Percentiles rank a stretch among this genome's conserved stretches.
Evolutionary conservation across 1,140 invertebrate species (phyloP).

Genomic region (Sitophilus oryzae): DNA sequence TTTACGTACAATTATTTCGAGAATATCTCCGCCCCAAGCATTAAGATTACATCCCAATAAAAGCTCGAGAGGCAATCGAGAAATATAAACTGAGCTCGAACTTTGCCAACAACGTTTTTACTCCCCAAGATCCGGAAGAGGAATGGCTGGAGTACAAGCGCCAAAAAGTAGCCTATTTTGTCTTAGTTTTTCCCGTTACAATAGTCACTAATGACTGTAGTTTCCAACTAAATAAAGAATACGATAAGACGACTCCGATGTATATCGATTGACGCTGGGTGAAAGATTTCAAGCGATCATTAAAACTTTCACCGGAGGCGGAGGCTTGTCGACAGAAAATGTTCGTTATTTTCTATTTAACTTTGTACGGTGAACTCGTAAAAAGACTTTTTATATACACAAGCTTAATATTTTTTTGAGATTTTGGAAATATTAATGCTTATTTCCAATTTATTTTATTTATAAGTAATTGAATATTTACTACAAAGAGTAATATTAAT

Average conservation of each 20-base stretch:
- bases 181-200: conserved; percentile 25
- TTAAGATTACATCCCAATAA: conserved; percentile 4
- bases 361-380: too few species aligned
- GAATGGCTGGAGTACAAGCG: conserved; percentile 7
- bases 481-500: too few species aligned
- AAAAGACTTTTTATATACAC: too few species aligned
- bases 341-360: conserved; percentile 12
- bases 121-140: neutral
- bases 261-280: conserved; percentile 15
- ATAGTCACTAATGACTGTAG: conserved; percentile 29
- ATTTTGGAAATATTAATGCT: too few species aligned
- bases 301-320: conserved; percentile 27
- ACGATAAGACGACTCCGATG: conserved; percentile 10
- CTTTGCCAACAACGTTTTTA: conserved; percentile 17
- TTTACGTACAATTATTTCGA: neutral
- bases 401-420: too few species aligned
- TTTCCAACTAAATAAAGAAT: conserved; percentile 28
- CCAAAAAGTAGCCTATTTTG: conserved; percentile 22
- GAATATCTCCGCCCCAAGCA: neutral
- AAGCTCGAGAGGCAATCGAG: neutral
- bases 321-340: conserved; percentile 21
- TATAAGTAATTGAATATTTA: too few species aligned
- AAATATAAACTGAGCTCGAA: conserved; percentile 2
- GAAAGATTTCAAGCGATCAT: conserved; percentile 21
- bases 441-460: too few species aligned